Base-by-base conservation (phyloP, 23 tunicate species). In the Aplidium turbinatum region DNA sequence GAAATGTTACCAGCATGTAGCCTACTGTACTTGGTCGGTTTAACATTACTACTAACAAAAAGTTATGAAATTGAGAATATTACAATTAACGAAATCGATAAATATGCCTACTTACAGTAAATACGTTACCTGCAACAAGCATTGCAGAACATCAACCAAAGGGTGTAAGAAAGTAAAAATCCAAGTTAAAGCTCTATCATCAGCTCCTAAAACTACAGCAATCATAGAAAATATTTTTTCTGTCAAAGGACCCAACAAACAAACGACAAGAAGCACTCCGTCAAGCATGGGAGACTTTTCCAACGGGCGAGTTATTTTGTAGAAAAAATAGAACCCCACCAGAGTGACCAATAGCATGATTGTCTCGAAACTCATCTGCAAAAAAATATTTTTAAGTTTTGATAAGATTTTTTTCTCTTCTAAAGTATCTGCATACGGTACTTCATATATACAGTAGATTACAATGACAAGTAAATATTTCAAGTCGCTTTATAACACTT, bases 101-200 rank as follows among this genome's bases (percentile, higher is more conserved):
- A n/a, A n/a, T n/a, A n/a, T n/a, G n/a, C n/a, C n/a, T n/a, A n/a
- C n/a, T n/a, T n/a, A n/a, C n/a, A n/a, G n/a, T n/a, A n/a, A n/a
- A n/a, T n/a, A n/a, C n/a, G n/a, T n/a, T 19, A 86, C 93, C 86
- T 86, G 93, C 0, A 86, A 27, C 5, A 79, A 21, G 47, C 80
- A 58, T 23, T 80, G 93, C 28, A 72, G 22, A 16, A 57, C 25
- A 38, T 86, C 93, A 24, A 63, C 52, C 36, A 86, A 32, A 4
- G 93, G 93, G 3, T 52, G 46, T n/a, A 79, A 7, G 20, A 71
- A 24, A 1, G 85, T 73, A 1, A 79, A 23, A 18, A 11, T 56
- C 93, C 93, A 79, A 0, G 20, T 42, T 22, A 40, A 1, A 0
- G 35, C 35, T 48, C 51, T 47, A 35, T 70, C 48, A n/a, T 64